Base-by-base conservation (phyloP, 2,888 invertebrate genomes). In the Merodon equestris region DNA sequence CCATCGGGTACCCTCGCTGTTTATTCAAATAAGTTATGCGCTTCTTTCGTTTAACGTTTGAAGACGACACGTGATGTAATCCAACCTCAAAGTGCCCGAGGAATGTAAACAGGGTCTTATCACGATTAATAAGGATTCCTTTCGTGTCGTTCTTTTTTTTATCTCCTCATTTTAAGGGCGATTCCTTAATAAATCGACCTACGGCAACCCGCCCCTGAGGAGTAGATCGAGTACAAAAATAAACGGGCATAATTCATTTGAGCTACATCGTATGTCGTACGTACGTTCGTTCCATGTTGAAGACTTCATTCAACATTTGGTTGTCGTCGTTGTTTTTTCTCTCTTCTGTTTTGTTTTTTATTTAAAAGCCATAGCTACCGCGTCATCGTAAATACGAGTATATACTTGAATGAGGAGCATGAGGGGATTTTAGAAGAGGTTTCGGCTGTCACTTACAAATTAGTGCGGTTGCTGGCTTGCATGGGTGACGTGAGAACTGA, bases 61-160 rank as follows among this genome's bases (percentile, higher is more conserved):
- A 47, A 36, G 54, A 19, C 51, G 53, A 60, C 51, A 60, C 53
- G 53, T 47, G 60, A 45, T 70, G 47, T 53, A 40, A 60, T 60
- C 60, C 60, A 13, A 38, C 38, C 60, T 60, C 47, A 60, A 70
- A 70, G 47, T 53, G 67, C 67, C 67, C 57, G 15, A 57, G 67
- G 67, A 44, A 67, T 50, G 67, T 67, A 60, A 47, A 53, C 68
- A 60, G 14, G 36, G 68, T 70, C 60, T 70, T 70, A 70, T 70
- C 68, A 53, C 60, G 60, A 70, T 70, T 70, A 70, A 67, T 57
- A 67, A 67, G 50, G 50, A 56, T 56, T 67, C 48, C 48, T 27
- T 27, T 4, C 27, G 27, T 27, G 27, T 14, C 2, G 18, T 44
- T n/a, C 27, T 44, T 56, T 56, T 68, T 68, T 68, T 42, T 9